Percentiles rank a stretch among this genome's conserved stretches.
Evolutionary conservation across 1,140 invertebrate species (phyloP).

Genomic region (Homarus americanus): DNA sequence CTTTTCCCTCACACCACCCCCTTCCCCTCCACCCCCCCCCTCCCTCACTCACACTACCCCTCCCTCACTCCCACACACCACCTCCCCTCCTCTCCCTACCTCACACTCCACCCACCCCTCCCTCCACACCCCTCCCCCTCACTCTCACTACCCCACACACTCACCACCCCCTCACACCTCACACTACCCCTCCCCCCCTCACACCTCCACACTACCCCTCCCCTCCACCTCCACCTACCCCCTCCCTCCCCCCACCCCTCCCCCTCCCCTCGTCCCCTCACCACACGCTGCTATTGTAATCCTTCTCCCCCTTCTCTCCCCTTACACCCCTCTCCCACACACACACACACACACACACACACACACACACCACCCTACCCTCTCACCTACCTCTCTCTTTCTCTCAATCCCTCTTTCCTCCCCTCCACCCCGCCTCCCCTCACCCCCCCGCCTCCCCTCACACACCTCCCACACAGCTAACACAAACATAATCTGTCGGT

Average conservation of each 20-base stretch:
- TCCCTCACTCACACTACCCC: not conserved
- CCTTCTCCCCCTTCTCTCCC: too few relatives aligned
- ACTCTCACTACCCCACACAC: not conserved
- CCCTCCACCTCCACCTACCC: not conserved
- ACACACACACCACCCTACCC: too few relatives aligned
- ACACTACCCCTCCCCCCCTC: not conserved
- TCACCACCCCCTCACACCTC: not conserved
- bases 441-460: not conserved
- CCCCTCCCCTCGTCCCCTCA: not conserved
- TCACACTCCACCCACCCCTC: not conserved
- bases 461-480: not conserved
- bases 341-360: not conserved
- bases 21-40: too few relatives aligned
- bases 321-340: too few relatives aligned
- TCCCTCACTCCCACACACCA: not conserved
- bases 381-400: too few relatives aligned
- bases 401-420: not conserved
- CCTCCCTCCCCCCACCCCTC: not conserved
- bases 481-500: conserved; percentile 20
- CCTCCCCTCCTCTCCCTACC: not conserved
- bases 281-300: too few relatives aligned
- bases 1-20: not conserved
- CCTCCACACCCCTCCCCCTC: not conserved
- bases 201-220: not conserved
- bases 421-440: not conserved